Conservation (phyloP, 2,888 invertebrate genomes). For the Himalopsyche anomala region DNA sequence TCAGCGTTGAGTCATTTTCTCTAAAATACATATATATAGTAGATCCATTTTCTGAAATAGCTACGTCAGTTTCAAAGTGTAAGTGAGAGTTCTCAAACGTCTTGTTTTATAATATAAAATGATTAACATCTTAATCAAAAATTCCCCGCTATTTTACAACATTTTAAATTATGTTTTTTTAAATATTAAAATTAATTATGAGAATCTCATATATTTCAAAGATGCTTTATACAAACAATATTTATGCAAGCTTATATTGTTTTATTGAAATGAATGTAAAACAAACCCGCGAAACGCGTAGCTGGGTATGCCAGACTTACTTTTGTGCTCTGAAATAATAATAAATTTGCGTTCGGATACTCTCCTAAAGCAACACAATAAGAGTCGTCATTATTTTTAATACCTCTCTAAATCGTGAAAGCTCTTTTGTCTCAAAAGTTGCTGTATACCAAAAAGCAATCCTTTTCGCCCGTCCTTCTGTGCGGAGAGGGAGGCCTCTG, state of each 20-base stretch:
- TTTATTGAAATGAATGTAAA: background rate
- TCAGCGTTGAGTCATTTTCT: too few relatives aligned
- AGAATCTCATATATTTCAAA: too few relatives aligned
- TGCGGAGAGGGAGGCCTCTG: background rate
- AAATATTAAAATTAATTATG: too few relatives aligned
- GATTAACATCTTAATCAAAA: too few relatives aligned
- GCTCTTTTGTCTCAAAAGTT: constrained; percentile 40
- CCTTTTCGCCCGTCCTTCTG: background rate
- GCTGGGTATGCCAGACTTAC: background rate
- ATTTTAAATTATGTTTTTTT: too few relatives aligned
- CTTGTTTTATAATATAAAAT: too few relatives aligned
- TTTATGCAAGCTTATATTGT: background rate
- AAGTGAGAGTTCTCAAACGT: too few relatives aligned
- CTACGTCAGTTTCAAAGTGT: too few relatives aligned
- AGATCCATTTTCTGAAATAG: too few relatives aligned
- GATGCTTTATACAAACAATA: background rate
- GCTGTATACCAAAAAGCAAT: constrained; percentile 36
- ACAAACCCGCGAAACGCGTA: background rate
- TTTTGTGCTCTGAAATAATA: constrained; percentile 18
- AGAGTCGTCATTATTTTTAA: constrained; percentile 43
- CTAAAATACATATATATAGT: too few relatives aligned
- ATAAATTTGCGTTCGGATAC: constrained; percentile 31
- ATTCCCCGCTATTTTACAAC: too few relatives aligned
- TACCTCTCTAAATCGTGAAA: constrained; percentile 40
- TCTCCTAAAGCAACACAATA: constrained; percentile 33